Base-by-base conservation (phyloP, 2,888 invertebrate species). In the Sinelater perroti region DNA sequence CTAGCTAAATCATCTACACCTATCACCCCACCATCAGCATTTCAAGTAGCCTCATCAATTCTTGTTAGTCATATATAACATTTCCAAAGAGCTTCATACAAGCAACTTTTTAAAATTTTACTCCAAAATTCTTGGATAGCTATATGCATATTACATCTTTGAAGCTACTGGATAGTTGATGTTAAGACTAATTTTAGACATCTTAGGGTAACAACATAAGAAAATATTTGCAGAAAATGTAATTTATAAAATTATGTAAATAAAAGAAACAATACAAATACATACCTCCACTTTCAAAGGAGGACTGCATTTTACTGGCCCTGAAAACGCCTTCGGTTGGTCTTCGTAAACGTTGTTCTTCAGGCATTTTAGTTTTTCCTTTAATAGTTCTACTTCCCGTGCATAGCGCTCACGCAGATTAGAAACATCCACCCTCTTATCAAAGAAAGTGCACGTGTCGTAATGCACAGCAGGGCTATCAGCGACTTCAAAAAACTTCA, bases 361-460 rank as follows among this genome's bases (percentile, higher is more conserved):
- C 28, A 76, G 64, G 44, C 72, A 67, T 28, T 66, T 64, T 33
- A 78, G 63, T 61, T 72, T 72, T 28, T 72, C 74, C 30, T 74
- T 67, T 26, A 78, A 66, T 33, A 69, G 61, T 47, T 75, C 73
- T 26, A 78, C 67, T 61, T 78, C 77, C 47, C 66, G 68, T 46
- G 63, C 54, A 53, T 77, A 78, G 8, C 68, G 62, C 21, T 75
- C 73, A 20, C 69, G 69, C 11, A 75, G 58, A 61, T 66, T 66
- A 7, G 60, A 44, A 1, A 70, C 55, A 56, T 77, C 73, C 11
- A 66, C 61, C 30, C 64, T 66, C 62, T 69, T 72, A 67, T 76
- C 71, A 60, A 77, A 78, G 65, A 73, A 77, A 1, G 77, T 76
- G 42, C 69, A 67, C 2, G 77, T 77, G 52, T 75, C 72, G 51